A percentile compares a stretch with the other conserved stretches of the same genome.
Evolutionary conservation across 2,113 vertebrate species (phyloP).

Genomic region (Platycercus adscitus): DNA sequence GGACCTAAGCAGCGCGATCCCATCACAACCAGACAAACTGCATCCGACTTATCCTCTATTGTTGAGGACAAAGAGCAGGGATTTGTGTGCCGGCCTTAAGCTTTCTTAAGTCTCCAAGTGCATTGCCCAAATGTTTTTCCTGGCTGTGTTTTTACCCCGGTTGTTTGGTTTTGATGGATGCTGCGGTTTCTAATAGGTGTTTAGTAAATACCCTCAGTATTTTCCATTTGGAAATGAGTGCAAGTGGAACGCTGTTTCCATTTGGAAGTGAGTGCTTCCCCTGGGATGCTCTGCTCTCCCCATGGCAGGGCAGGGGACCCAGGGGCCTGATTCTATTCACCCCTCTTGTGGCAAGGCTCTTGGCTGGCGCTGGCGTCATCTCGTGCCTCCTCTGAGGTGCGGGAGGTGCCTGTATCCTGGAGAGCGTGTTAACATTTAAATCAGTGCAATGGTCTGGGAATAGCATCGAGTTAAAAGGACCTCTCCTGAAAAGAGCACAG

Average conservation of each 20-base stretch:
- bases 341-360: background rate
- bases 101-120: background rate
- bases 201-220: background rate
- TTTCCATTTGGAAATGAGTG: background rate
- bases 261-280: fast-evolving
- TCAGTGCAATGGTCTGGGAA: conserved; percentile 1
- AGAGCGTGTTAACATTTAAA: conserved; percentile 29
- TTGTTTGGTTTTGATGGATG: background rate
- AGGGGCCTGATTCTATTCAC: fast-evolving
- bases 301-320: background rate
- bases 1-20: background rate
- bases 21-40: background rate
- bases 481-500: conserved; percentile 58
- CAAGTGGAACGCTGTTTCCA: fast-evolving
- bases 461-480: conserved; percentile 17
- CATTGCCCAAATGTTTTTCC: background rate
- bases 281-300: fast-evolving
- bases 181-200: fast-evolving
- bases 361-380: background rate
- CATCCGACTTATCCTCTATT: background rate
- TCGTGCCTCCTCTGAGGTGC: background rate
- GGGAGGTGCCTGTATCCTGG: background rate
- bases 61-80: conserved; percentile 11
- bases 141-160: background rate
- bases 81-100: conserved; percentile 36